Evolutionary conservation across 2,797 vertebrate genomes (phyloP).

Genomic region (Tachyglossus aculeatus): DNA sequence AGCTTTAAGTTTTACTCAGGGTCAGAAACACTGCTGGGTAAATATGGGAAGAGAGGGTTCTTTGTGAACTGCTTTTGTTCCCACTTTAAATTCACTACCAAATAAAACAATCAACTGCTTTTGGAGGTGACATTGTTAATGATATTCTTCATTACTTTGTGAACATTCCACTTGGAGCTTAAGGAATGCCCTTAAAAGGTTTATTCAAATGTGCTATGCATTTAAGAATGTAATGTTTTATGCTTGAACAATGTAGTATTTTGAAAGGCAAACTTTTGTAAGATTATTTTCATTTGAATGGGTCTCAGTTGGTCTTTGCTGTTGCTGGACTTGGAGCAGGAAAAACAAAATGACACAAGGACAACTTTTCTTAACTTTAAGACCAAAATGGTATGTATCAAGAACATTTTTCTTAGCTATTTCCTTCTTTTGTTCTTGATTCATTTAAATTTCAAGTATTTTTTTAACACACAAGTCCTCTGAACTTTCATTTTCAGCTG

Average conservation of each 20-base stretch:
- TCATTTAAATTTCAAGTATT: no score
- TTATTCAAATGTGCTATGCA: neutral
- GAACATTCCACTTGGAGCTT: conserved; percentile 7
- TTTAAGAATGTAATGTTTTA: neutral
- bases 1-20: conserved; percentile 66
- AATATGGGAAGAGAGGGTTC: conserved; percentile 24
- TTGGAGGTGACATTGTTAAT: conserved; percentile 1
- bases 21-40: conserved; percentile 60
- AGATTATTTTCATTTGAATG: neutral
- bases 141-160: conserved; percentile 2
- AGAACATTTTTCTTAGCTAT: no score
- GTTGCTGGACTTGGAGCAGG: neutral
- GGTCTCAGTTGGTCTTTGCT: neutral
- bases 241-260: neutral
- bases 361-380: no score
- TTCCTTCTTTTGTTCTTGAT: no score
- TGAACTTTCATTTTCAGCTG: no score
- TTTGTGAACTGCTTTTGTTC: conserved; percentile 28
- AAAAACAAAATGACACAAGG: no score
- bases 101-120: conserved; percentile 8
- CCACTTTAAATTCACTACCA: conserved; percentile 5
- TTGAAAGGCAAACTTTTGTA: neutral
- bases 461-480: no score
- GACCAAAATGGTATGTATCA: no score
- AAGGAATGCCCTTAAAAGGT: neutral